Base-by-base conservation (phyloP, 2,797 vertebrate genomes). In the Chanos chanos region DNA sequence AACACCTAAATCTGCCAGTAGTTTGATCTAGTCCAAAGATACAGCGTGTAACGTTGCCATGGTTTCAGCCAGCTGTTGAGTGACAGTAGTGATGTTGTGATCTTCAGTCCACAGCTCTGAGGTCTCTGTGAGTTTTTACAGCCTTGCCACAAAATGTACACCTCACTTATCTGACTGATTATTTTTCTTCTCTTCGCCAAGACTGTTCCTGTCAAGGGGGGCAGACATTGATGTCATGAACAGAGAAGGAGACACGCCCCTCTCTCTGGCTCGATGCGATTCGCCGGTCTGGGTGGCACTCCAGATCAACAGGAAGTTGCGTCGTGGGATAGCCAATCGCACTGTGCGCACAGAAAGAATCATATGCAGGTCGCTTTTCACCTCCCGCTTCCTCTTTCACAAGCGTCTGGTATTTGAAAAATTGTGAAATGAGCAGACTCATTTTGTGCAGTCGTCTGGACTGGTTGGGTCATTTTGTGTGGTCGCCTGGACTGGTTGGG, bases 271-370 rank as follows among this genome's bases (percentile, higher is more conserved):
- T 0, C 80, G 88, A 0, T 74, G 88, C 8, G 92, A 93, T 77
- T 92, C 94, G 0, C 92, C 94, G 0, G 94, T 94, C 10, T 97
- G 94, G 94, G 94, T 96, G n/a, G 89, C 94, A 0, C 89, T 97
- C 4, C 94, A 96, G 77, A 93, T 96, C 36, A 96, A 94, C 78
- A 89, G 93, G 70, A 94, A 93, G 78, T 83, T 96, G 18, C 83
- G 92, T 0, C 84, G 91, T 0, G 94, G 94, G 4, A 87, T 95
- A 34, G 81, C 87, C 16, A 94, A 93, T 37, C 86, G 94, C 1
- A 83, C 91, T 4, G 71, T 92, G 9, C 90, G 92, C 18, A 96
- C 94, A 0, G 94, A 97, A 67, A 88, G 85, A 69, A 97, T 95
- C 77, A 92, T 96, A 72, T 90, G 92, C 88, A 90, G 90, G 94